Base-by-base conservation (phyloP, 2,113 vertebrate species). In the Callorhinus ursinus region DNA sequence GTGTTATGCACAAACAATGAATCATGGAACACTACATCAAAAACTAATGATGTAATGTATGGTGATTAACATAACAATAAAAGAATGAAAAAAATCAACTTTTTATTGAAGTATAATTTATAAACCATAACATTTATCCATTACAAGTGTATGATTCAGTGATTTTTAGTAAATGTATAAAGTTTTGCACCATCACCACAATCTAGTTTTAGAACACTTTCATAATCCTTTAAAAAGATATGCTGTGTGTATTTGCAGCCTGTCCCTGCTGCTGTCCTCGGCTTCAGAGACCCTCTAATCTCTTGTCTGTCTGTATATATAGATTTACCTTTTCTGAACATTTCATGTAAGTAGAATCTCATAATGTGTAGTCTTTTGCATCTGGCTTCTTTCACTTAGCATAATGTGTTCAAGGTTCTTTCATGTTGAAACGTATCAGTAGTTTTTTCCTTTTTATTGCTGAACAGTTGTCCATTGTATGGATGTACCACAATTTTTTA, bases 401-500 rank as follows among this genome's bases (percentile, higher is more conserved):
- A 14, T 46, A 71, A 53, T 36, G 3, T 46, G 57, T 82, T 91
- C 31, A 74, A 15, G 55, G 21, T 71, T 86, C 24, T 39, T 92
- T 72, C 12, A 15, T 15, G 82, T 90, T 46, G 28, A 61, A 53
- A 33, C 28, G 42, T 74, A 16, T 82, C 19, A 86, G 1, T 71
- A 81, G 12, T 97, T 92, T 42, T 16, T 95, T 89, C 71, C 53
- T 76, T 92, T 96, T 96, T 81, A 84, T 55, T 82, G 42, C 59
- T 86, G 24, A 97, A n/a, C 16, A 36, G 19, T 74, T n/a, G 65
- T 63, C 5, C 18, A 36, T 49, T 87, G 55, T 57, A 10, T 33
- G 8, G n/a, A 33, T 77, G 5, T 39, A 84, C 16, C 36, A 69
- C 33, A 28, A 76, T 88, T 92, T 51, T 94, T 53, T 71, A 42